phyloP scores from a whole-genome alignment of 2,113 vertebrate genomes.

The Amblyopsis rosae region DNA sequence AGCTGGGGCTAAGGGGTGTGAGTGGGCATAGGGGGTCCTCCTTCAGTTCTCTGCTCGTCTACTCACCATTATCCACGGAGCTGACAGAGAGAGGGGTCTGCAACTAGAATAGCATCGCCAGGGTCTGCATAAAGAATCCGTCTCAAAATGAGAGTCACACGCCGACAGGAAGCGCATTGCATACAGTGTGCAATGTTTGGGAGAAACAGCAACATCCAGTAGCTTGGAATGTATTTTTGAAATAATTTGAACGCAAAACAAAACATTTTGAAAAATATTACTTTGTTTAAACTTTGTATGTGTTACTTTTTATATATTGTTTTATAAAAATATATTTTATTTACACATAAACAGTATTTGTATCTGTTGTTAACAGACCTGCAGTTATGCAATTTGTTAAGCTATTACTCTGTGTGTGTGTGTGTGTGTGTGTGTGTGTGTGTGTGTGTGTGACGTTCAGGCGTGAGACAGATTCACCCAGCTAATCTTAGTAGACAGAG shows the following conservation, averaged over 20 bases:
- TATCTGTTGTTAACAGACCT: background rate
- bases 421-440: background rate
- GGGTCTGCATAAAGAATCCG: slow-evolving; percentile 70
- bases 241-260: background rate
- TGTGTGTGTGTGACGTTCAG: slow-evolving; percentile 35
- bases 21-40: slow-evolving; percentile 71
- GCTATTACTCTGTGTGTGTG: background rate
- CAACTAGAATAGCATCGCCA: slow-evolving; percentile 70
- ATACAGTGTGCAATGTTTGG: slow-evolving; percentile 32
- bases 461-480: slow-evolving; percentile 50
- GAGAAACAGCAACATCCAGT: slow-evolving; percentile 37
- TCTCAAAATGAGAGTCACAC: slow-evolving; percentile 65
- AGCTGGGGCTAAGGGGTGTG: slow-evolving; percentile 61
- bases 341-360: background rate
- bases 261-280: background rate
- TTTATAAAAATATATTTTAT: background rate
- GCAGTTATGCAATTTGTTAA: background rate
- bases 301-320: background rate
- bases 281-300: background rate
- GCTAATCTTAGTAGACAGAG: slow-evolving; percentile 64
- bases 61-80: slow-evolving; percentile 72
- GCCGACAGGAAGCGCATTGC: slow-evolving; percentile 48
- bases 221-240: slow-evolving; percentile 37
- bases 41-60: slow-evolving; percentile 60
- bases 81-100: slow-evolving; percentile 66